Evolutionary conservation across 2,113 vertebrate species (phyloP).

Genomic region (Ariopsis seemanni): DNA sequence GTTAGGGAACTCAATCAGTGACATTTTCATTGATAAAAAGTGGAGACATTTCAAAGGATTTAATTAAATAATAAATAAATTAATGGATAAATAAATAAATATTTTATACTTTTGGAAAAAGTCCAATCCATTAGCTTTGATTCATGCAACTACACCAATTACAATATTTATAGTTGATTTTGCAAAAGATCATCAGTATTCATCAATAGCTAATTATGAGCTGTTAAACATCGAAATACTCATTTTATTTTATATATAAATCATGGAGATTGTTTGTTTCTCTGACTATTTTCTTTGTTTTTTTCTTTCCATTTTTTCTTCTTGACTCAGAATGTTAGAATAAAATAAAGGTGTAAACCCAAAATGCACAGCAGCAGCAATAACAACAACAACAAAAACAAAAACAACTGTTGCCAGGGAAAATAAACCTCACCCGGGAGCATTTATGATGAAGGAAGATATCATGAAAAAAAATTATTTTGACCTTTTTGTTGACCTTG

Average conservation of each 20-base stretch:
- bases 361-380: background rate
- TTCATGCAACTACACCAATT: no score
- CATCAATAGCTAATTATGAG: background rate
- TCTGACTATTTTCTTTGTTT: background rate
- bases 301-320: background rate
- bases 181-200: background rate
- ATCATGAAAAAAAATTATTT: no score
- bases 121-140: background rate
- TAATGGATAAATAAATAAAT: background rate
- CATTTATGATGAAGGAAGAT: no score
- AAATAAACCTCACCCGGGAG: no score
- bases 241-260: background rate
- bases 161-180: no score
- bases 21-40: background rate
- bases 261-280: background rate
- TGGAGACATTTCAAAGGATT: background rate
- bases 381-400: background rate
- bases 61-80: background rate
- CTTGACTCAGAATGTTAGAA: background rate
- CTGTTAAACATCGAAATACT: background rate
- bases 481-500: no score
- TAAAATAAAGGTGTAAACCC: background rate
- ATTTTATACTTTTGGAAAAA: background rate
- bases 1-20: background rate
- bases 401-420: no score